A percentile compares a stretch with the other conserved stretches of the same genome.
These are phyloP conservation scores for Solea solea DNA, from an alignment of 2,113 vertebrate species.

Conservation along the genomic window DNA sequence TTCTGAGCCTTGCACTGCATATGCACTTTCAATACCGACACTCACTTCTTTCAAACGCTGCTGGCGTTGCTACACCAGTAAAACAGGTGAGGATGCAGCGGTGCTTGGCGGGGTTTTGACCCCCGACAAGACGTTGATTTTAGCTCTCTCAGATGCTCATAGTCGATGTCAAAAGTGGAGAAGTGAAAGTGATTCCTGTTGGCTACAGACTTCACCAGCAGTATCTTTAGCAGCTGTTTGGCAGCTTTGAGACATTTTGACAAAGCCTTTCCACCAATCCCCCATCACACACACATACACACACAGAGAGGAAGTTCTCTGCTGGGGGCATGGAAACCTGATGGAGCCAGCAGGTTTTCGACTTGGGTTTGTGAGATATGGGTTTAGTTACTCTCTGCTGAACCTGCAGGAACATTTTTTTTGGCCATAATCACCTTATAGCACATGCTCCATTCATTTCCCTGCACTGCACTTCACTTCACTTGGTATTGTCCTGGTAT, in stretches of 20 bases:
- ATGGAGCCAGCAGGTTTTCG: conserved; percentile 3
- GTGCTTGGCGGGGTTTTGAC: conserved; percentile 26
- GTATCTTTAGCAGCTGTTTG: conserved; percentile 69
- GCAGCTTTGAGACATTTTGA: conserved; percentile 44
- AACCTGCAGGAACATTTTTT: neutral
- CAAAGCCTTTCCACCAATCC: conserved; percentile 14
- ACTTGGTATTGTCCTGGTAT: conserved; percentile 2
- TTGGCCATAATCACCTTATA: conserved; percentile 9
- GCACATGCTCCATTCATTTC: neutral
- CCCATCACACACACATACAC: conserved; percentile 2
- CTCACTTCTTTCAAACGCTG: neutral
- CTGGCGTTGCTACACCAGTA: conserved; percentile 12
- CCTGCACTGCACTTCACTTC: neutral
- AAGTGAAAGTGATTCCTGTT: conserved; percentile 50
- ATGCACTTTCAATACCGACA: no score
- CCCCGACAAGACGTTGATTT: conserved; percentile 25
- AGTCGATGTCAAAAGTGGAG: conserved; percentile 48
- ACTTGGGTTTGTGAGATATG: neutral
- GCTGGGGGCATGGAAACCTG: conserved; percentile 34
- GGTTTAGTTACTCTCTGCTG: neutral
- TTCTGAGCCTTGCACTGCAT: no score
- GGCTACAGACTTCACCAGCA: conserved; percentile 34
- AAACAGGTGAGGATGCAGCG: conserved; percentile 22
- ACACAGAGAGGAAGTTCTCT: conserved; percentile 18
- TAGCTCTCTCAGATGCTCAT: conserved; percentile 50